Evolutionary conservation across 1,140 invertebrate species (phyloP), one percentile per base, ranked within the genome.

Genomic region (Vanessa tameamea): DNA sequence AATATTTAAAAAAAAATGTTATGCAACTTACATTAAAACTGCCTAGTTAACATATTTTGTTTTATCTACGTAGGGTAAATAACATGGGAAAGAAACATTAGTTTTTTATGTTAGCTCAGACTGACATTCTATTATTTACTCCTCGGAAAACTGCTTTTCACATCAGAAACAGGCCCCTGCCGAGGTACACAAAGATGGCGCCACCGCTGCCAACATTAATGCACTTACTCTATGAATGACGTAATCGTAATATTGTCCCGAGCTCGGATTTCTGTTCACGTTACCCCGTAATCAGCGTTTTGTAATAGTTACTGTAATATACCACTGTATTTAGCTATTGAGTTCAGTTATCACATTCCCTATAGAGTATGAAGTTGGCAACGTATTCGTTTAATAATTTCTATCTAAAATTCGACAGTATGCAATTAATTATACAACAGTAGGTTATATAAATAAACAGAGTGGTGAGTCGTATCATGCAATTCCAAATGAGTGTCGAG

Each of bases 141-240:
- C 66, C 82, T 85, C 82, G 76, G 87, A 86, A 89, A 88, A 86
- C 77, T 85, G 87, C 87, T 90, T 90, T 92, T 91, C 87, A 90
- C 83, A 88, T 90, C 87, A 92, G 80, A 76, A 87, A 81, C 89
- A 89, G 85, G 76, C 79, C 83, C 75, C 78, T 81, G 75, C 78
- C 76, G 71, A 85, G 84, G 80, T 82, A 78, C 79, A 88, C 83
- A 92, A 90, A 87, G 87, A 88, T 86, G 82, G 73, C 81, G 82
- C 79, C 81, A 83, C 78, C 76, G 73, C 79, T 84, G 82, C 80
- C 75, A 80, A 82, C 85, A 86, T 86, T 86, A 90, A 88, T 88
- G 84, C 83, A 88, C 84, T 89, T 85, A 83, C 75, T 84, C 84
- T 87, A 85, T 84, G 84, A 87, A 87, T 88, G 83, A 88, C 80